These are phyloP conservation scores for Brienomyrus longianalis DNA, from an alignment of 2,113 vertebrate genomes.

Conservation along the genomic window DNA sequence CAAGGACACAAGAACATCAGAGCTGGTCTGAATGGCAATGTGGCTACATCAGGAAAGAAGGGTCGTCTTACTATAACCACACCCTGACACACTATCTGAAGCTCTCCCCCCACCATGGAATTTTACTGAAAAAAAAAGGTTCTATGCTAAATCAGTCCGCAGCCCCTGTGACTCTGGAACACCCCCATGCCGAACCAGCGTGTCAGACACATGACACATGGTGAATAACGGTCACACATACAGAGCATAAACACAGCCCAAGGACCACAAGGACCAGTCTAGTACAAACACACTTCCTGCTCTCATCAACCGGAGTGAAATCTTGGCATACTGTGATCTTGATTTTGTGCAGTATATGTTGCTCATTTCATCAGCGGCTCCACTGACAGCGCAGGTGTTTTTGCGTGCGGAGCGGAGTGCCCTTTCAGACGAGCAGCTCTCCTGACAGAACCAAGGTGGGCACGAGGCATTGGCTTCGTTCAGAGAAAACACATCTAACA, in stretches of 20 bases:
- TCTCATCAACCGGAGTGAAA: not conserved
- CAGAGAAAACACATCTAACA: not conserved
- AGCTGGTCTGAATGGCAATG: not conserved
- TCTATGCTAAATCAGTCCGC: not conserved
- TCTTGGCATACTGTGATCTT: not conserved
- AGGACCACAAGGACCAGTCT: not conserved
- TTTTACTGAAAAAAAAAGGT: not conserved
- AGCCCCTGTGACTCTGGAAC: not conserved
- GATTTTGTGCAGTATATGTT: not conserved
- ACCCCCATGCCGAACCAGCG: not conserved
- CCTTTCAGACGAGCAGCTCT: not conserved
- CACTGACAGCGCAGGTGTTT: not conserved
- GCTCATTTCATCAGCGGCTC: not conserved
- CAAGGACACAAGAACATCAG: not conserved
- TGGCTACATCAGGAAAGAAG: not conserved
- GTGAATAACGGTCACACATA: not conserved
- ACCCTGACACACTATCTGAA: not conserved
- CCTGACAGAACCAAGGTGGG: not conserved
- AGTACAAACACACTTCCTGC: not conserved
- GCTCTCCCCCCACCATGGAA: not conserved
- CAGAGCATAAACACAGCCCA: not conserved
- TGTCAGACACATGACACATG: not conserved
- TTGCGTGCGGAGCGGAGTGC: not conserved
- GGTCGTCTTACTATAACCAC: not conserved
- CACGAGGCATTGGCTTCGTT: not conserved